These are phyloP conservation scores for Calypte anna DNA, from an alignment of 2,113 vertebrate genomes.

Conservation along the genomic window DNA sequence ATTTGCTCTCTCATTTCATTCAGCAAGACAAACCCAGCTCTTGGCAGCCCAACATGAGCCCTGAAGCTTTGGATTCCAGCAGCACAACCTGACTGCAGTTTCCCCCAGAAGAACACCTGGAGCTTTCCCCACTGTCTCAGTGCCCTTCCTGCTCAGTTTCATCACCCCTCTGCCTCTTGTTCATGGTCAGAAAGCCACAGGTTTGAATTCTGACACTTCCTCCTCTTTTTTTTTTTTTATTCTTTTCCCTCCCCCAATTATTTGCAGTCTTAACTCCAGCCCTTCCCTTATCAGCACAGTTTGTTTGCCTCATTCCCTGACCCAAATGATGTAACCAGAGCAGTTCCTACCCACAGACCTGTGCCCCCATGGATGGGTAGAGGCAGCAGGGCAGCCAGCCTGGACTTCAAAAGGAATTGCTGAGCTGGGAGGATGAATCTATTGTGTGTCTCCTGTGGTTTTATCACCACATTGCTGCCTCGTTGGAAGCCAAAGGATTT, in stretches of 20 bases:
- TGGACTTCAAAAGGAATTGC: neutral
- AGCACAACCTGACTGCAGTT: neutral
- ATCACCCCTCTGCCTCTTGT: fast-evolving
- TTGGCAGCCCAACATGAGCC: neutral
- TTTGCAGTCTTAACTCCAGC: neutral
- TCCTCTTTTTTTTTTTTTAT: no score
- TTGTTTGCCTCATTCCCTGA: neutral
- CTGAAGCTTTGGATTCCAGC: neutral
- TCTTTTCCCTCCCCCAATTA: no score
- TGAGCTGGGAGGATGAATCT: conserved; percentile 34
- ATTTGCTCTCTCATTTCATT: neutral
- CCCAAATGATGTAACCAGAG: neutral
- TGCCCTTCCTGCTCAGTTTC: neutral
- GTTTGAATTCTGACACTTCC: neutral
- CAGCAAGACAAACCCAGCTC: neutral
- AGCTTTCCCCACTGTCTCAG: neutral
- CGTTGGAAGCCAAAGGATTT: neutral
- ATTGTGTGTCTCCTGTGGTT: neutral
- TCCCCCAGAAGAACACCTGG: neutral
- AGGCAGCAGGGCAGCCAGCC: neutral
- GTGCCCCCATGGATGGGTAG: neutral
- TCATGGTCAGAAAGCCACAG: neutral
- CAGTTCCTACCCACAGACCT: neutral
- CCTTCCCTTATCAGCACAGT: neutral
- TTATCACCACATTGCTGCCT: neutral